Evolutionary conservation across 2,888 invertebrate genomes (phyloP), one percentile per base, ranked within the genome.

Genomic region (Eupithecia dodoneata): DNA sequence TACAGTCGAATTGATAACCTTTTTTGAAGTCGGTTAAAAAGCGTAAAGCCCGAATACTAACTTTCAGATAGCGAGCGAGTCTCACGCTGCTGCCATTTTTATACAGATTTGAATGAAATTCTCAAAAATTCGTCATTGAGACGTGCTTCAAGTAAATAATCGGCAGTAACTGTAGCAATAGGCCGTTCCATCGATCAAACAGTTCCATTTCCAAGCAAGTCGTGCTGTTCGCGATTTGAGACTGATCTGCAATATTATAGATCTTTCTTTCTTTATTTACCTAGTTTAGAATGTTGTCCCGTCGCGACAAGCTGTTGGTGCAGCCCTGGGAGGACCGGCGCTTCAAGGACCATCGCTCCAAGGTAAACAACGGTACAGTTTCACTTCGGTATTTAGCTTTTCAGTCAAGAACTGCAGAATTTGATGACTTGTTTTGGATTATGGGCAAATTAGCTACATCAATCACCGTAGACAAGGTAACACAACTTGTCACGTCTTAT

Each of bases 291-390:
- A 89, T 97, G 97, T 93, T 97, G 86, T 97, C 97, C 9, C 95
- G 96, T 78, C 94, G 97, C 83, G 97, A 97, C 85, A 97, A 97
- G 89, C 92, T 97, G 74, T 92, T 97, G 74, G 94, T 96, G 75
- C 96, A 96, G 81, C 97, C 97, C 0, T 97, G 97, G 97, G 96
- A 97, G 85, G 95, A 96, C 71, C 93, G 97, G 81, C 94, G 96
- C 79, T 97, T 96, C 89, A 96, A 96, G 83, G 96, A 97, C 84
- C 97, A 97, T 86, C 94, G 97, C 75, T 92, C 94, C 81, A 97
- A 97, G 94, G 97, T 97, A 88, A 66, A 63, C 30, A 18, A 59
- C 18, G 5, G 5, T 5, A 18, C 18, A 59, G 9, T 9, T 59
- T n/a, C 7, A 55, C 55, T n/a, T 55, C 6, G n/a, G n/a, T 4